A percentile compares a stretch with the other conserved stretches of the same genome.
These are phyloP conservation scores for Petromus typicus DNA, from an alignment of 2,113 vertebrate genomes.

Conservation along the genomic window DNA sequence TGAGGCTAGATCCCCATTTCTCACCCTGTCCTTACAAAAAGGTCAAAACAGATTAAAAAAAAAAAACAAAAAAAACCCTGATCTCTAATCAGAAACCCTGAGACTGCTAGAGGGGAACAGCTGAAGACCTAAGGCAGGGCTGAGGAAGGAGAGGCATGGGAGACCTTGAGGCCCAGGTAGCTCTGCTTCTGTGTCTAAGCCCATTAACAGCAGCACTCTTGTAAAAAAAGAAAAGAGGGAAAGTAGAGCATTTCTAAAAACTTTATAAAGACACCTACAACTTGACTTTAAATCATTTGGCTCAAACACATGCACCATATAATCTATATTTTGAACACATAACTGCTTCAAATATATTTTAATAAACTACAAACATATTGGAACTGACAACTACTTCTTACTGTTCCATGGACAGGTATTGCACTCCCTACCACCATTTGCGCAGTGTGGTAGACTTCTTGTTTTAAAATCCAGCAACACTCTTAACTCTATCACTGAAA, in stretches of 20 bases:
- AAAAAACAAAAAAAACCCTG: no score
- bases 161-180: neutral
- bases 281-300: neutral
- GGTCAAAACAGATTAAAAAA: neutral
- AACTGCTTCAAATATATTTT: neutral
- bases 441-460: neutral
- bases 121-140: neutral
- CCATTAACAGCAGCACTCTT: neutral
- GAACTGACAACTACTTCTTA: neutral
- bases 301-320: no score
- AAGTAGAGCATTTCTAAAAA: no score
- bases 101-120: neutral
- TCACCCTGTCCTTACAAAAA: neutral
- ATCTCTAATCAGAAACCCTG: neutral
- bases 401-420: fast-evolving
- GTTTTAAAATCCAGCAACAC: neutral
- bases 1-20: neutral
- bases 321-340: neutral
- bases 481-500: neutral
- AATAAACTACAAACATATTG: neutral
- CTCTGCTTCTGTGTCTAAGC: neutral
- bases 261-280: neutral
- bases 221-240: neutral
- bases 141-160: fast-evolving
- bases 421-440: no score